These are phyloP conservation scores for Ormyrus labotus DNA, from an alignment of 2,888 invertebrate species.

Conservation along the genomic window DNA sequence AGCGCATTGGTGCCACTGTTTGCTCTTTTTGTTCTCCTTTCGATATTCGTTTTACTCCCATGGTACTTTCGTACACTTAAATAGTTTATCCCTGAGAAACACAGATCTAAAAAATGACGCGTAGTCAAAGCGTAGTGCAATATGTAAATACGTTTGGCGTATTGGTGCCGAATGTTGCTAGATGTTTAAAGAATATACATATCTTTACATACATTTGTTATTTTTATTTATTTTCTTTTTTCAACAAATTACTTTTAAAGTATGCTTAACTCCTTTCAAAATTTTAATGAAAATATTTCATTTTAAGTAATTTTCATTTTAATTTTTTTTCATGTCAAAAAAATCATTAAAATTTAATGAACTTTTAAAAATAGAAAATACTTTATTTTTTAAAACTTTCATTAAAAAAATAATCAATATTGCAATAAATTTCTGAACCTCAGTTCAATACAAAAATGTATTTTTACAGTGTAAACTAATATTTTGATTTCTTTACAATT, in stretches of 20 bases:
- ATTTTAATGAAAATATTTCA: not conserved
- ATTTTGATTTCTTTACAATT: too few species aligned
- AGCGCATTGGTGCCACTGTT: constrained; percentile 32
- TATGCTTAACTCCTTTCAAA: not conserved
- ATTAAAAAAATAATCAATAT: too few species aligned
- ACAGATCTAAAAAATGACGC: constrained; percentile 63
- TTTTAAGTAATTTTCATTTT: not conserved
- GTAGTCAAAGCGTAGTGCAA: constrained; percentile 73
- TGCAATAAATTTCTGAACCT: too few species aligned
- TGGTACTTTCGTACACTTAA: constrained; percentile 52
- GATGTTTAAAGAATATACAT: constrained; percentile 70
- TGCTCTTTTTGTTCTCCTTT: constrained; percentile 43
- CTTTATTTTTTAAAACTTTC: too few species aligned
- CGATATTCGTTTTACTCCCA: constrained; percentile 53
- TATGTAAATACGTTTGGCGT: constrained; percentile 65
- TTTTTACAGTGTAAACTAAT: too few species aligned
- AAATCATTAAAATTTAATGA: too few species aligned
- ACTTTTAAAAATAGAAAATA: too few species aligned
- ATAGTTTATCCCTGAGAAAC: constrained; percentile 53
- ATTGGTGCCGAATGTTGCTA: constrained; percentile 63
- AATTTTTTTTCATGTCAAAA: too few species aligned
- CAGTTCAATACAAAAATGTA: too few species aligned
- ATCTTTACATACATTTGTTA: constrained; percentile 66
- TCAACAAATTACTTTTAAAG: not conserved
- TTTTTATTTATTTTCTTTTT: constrained; percentile 42